These are phyloP conservation scores for Holothuria glaberrima DNA, from an alignment of 35 echinoderm and acorn worm genomes.

Conservation along the genomic window DNA sequence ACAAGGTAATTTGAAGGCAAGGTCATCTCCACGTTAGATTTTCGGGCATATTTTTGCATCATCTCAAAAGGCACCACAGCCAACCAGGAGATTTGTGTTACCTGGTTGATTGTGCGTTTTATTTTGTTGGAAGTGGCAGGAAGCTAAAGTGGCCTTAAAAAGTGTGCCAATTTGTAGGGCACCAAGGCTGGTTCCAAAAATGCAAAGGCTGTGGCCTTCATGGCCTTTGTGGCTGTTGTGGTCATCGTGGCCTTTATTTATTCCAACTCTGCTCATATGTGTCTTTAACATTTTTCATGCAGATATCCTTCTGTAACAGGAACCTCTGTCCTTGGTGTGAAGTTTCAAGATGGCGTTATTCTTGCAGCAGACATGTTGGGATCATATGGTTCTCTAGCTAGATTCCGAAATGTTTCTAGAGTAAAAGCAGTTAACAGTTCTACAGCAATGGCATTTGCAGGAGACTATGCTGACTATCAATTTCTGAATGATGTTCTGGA, in stretches of 20 bases:
- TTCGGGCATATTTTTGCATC: too few relatives aligned
- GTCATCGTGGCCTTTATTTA: not conserved
- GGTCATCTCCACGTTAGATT: too few relatives aligned
- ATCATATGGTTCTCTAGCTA: conserved; percentile 94
- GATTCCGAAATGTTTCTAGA: conserved; percentile 87
- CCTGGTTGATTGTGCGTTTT: too few relatives aligned
- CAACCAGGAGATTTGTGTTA: too few relatives aligned
- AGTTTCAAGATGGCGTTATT: conserved; percentile 93
- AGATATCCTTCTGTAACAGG: conserved; percentile 93
- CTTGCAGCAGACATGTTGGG: conserved; percentile 97
- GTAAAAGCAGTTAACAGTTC: conserved; percentile 78
- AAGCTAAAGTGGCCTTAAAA: too few relatives aligned
- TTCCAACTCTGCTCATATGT: not conserved
- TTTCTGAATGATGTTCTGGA: conserved; percentile 85
- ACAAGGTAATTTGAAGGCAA: too few relatives aligned
- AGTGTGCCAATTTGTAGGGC: too few relatives aligned
- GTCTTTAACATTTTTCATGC: conserved; percentile 26
- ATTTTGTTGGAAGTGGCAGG: too few relatives aligned
- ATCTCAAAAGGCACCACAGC: too few relatives aligned
- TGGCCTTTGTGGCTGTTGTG: too few relatives aligned
- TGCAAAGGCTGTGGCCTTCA: too few relatives aligned
- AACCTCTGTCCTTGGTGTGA: conserved; percentile 94
- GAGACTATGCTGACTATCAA: conserved; percentile 98
- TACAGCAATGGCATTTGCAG: conserved; percentile 76
- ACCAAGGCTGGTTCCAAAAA: too few relatives aligned